phyloP scores from a whole-genome alignment of 2,113 vertebrate species.

The Microcebus griseorufus region DNA sequence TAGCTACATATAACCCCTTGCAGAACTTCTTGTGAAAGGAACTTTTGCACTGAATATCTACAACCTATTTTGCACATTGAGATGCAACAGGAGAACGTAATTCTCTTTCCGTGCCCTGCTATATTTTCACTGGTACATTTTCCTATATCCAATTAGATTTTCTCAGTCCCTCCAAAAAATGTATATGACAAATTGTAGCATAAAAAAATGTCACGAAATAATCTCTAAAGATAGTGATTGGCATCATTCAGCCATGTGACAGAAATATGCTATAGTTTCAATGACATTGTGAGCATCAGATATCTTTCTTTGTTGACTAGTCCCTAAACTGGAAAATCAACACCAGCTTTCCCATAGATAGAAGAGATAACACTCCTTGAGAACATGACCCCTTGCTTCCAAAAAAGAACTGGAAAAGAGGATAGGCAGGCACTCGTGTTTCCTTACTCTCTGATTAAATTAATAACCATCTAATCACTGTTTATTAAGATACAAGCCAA shows the following conservation, averaged over 20 bases:
- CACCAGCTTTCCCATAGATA: conserved; percentile 72
- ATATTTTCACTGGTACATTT: conserved; percentile 16
- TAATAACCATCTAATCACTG: conserved; percentile 58
- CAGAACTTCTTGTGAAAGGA: background rate
- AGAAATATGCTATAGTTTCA: conserved; percentile 42
- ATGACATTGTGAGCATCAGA: background rate
- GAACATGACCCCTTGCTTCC: conserved; percentile 65
- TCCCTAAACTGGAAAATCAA: conserved; percentile 72
- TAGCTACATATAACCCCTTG: background rate
- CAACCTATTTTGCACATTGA: background rate
- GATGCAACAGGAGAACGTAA: background rate
- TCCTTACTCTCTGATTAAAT: conserved; percentile 64
- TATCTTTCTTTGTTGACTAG: conserved; percentile 53
- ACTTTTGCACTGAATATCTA: background rate
- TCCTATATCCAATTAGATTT: background rate
- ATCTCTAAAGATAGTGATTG: conserved; percentile 23
- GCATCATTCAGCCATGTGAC: conserved; percentile 38
- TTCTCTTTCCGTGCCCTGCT: conserved; percentile 7
- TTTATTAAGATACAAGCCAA: conserved; percentile 40
- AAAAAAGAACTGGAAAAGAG: conserved; percentile 51
- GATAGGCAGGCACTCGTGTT: conserved; percentile 61
- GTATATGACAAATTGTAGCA: background rate
- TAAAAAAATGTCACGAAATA: conserved; percentile 9
- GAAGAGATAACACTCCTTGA: conserved; percentile 58
- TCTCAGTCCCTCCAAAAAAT: background rate